These are phyloP conservation scores for Gonioctena quinquepunctata DNA, from an alignment of 1,140 invertebrate species.

Conservation along the genomic window DNA sequence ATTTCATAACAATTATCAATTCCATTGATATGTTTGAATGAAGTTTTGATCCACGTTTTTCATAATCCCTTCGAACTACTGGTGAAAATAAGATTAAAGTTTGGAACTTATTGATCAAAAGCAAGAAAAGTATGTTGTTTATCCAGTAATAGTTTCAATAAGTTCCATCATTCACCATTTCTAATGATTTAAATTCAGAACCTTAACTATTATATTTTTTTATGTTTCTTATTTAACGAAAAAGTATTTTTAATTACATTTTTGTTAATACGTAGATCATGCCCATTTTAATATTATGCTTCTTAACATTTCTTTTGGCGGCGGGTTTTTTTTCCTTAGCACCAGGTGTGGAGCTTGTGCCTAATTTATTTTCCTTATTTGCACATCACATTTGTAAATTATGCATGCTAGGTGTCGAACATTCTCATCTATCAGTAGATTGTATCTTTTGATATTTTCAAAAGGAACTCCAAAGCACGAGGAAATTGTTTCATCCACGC, in stretches of 20 bases:
- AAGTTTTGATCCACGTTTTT: too few species aligned
- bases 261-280: constrained; percentile 20
- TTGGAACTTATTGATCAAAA: too few species aligned
- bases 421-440: constrained; percentile 28
- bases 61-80: too few species aligned
- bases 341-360: constrained; percentile 18
- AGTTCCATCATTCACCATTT: too few species aligned
- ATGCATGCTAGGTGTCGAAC: constrained; percentile 14
- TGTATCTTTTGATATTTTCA: constrained; percentile 35
- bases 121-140: too few species aligned
- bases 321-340: constrained; percentile 18
- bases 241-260: not conserved
- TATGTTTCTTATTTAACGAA: too few species aligned
- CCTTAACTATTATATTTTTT: too few species aligned
- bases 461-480: constrained; percentile 33
- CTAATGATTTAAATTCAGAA: too few species aligned
- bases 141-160: too few species aligned
- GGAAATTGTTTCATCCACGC: constrained; percentile 16
- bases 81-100: too few species aligned
- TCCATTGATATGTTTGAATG: too few species aligned
- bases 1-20: too few species aligned
- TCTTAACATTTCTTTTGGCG: constrained; percentile 14
- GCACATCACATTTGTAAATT: constrained; percentile 12
- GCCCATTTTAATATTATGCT: constrained; percentile 49
- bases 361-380: constrained; percentile 10